Evolutionary conservation across 2,797 vertebrate species (phyloP).

Genomic region (Mormyrops attenuatus): DNA sequence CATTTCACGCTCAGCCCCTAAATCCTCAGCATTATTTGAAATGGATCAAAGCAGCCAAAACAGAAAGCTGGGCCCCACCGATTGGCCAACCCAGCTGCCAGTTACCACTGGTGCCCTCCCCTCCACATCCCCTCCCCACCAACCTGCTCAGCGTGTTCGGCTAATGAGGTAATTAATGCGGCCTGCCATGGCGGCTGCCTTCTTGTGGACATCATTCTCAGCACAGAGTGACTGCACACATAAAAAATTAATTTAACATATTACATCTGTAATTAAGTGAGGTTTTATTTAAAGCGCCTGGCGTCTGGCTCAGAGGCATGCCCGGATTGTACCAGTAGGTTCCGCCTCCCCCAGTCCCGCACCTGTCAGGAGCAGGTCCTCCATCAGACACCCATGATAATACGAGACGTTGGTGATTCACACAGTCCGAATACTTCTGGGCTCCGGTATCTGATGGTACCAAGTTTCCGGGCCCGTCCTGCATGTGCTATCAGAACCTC

Average conservation of each 20-base stretch:
- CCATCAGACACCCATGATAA: not conserved
- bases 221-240: not conserved
- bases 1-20: not conserved
- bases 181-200: not conserved
- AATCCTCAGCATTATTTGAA: not conserved
- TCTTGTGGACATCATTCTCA: conserved; percentile 11
- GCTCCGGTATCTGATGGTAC: not conserved
- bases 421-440: not conserved
- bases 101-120: not conserved
- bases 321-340: not conserved
- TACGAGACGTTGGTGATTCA: not conserved
- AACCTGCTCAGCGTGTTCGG: not conserved
- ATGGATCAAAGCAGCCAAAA: not conserved
- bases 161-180: conserved; percentile 23
- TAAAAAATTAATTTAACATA: conserved; percentile 26
- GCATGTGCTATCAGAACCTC: not conserved
- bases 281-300: conserved; percentile 13
- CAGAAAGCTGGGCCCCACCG: not conserved
- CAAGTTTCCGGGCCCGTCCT: not conserved
- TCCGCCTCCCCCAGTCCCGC: not conserved
- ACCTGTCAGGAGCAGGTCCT: not conserved
- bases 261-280: conserved; percentile 26
- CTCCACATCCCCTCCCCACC: not conserved
- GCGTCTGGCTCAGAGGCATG: not conserved
- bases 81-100: not conserved